Evolutionary conservation across 2,888 invertebrate species (phyloP).

Genomic region (Seladonia tumulorum): DNA sequence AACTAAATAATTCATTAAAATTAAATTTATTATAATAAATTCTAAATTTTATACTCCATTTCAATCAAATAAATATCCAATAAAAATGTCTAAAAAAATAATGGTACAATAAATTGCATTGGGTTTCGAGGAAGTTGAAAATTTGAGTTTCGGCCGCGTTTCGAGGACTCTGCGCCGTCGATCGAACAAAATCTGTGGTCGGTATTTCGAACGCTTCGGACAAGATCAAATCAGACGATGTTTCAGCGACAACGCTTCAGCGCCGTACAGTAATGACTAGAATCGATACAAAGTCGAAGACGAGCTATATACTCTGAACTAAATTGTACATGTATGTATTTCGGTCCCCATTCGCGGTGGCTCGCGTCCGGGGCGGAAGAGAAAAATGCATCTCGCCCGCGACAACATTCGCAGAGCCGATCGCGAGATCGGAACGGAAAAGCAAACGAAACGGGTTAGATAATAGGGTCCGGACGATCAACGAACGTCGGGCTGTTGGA

Average conservation of each 20-base stretch:
- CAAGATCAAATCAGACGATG: not conserved
- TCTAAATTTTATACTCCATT: too few relatives aligned
- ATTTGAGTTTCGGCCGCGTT: not conserved
- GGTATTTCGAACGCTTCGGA: not conserved
- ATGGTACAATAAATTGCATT: too few relatives aligned
- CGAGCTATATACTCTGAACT: not conserved
- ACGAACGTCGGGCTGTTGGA: not conserved
- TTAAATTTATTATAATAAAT: too few relatives aligned
- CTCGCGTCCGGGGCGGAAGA: not conserved
- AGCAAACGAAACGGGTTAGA: not conserved
- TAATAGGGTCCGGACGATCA: not conserved
- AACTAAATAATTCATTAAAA: too few relatives aligned
- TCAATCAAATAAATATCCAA: too few relatives aligned
- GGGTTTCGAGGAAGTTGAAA: not conserved
- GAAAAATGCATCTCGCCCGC: not conserved
- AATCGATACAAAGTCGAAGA: conserved; percentile 50
- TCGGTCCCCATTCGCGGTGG: not conserved
- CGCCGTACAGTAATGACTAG: conserved; percentile 65
- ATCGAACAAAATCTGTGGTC: not conserved
- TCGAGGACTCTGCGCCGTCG: not conserved
- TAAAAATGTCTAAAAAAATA: too few relatives aligned
- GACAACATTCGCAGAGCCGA: not conserved
- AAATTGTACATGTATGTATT: not conserved
- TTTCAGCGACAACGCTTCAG: conserved; percentile 40
- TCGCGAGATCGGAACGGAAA: not conserved